These are phyloP conservation scores for Criorhina ranunculi DNA, from an alignment of 2,888 invertebrate genomes.

Conservation along the genomic window DNA sequence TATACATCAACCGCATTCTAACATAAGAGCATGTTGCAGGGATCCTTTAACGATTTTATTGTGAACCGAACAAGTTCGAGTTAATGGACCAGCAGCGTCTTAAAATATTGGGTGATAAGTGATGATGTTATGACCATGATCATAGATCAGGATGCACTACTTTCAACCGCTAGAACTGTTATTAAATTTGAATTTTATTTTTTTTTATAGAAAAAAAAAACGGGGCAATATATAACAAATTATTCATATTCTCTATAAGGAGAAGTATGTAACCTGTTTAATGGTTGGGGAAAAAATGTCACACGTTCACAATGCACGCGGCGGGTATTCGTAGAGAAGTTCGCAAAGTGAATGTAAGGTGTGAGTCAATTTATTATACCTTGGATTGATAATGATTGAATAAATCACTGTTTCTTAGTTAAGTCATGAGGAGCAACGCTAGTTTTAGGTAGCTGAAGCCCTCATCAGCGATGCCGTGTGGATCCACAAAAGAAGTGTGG, in stretches of 20 bases:
- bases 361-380: not conserved
- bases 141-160: constrained; percentile 44
- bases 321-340: not conserved
- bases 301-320: not conserved
- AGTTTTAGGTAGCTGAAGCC: no score
- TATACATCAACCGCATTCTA: constrained; percentile 53
- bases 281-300: constrained; percentile 10
- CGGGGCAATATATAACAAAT: constrained; percentile 18
- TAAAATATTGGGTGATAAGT: constrained; percentile 39
- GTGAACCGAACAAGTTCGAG: not conserved
- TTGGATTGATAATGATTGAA: not conserved
- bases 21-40: constrained; percentile 40
- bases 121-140: constrained; percentile 30
- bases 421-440: no score
- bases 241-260: constrained; percentile 38
- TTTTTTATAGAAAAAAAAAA: no score
- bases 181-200: constrained; percentile 57
- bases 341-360: not conserved
- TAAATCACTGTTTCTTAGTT: no score
- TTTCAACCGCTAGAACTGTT: constrained; percentile 41
- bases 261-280: constrained; percentile 36
- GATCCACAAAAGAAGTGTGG: no score
- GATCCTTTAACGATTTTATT: constrained; percentile 55
- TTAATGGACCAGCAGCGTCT: constrained; percentile 21
- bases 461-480: no score